Evolutionary conservation across 2,797 vertebrate genomes (phyloP), one percentile per base, ranked within the genome.

Genomic region (Varecia variegata): DNA sequence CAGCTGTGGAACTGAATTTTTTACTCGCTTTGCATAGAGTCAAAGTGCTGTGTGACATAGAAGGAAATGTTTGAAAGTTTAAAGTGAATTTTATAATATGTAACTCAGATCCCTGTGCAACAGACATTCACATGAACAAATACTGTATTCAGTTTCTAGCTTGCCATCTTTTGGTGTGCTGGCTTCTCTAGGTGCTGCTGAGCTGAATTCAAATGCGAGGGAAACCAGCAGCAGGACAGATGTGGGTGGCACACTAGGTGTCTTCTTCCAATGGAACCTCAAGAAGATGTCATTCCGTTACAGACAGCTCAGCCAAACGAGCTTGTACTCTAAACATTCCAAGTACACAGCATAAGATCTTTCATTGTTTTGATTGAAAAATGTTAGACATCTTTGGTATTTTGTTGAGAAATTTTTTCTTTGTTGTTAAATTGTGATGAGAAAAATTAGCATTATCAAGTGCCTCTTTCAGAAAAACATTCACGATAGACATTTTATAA

Each of bases 181-280:
- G 60, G 2, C 45, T 95, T 74, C 74, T 40, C 74, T 25, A 21
- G 27, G 43, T 47, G 32, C 11, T 38, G 74, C 43, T 93, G 54
- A 96, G 58, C 68, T 93, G 86, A 94, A 70, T 85, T 93, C 71
- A 97, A 87, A 71, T n/a, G 25, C 67, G 32, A 17, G 87, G 52
- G 77, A 38, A 87, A 40, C 79, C 88, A 85, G 83, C 27, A 25
- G 25, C 43, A 23, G 65, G 92, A 68, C 58, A 81, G 3, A 93
- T 0, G 0, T 12, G 56, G 89, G 95, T 62, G 71, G 43, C 17
- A 3, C 35, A 25, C 12, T 80, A 68, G 52, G 3, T 80, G 7
- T 90, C 74, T 81, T 94, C 3, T 56, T 65, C 23, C 79, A 5
- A 13, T 54, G 67, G 76, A 7, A 77, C 20, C 89, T 96, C 74